Base-by-base conservation (phyloP, 2,797 vertebrate genomes). In the Gouania willdenowi region DNA sequence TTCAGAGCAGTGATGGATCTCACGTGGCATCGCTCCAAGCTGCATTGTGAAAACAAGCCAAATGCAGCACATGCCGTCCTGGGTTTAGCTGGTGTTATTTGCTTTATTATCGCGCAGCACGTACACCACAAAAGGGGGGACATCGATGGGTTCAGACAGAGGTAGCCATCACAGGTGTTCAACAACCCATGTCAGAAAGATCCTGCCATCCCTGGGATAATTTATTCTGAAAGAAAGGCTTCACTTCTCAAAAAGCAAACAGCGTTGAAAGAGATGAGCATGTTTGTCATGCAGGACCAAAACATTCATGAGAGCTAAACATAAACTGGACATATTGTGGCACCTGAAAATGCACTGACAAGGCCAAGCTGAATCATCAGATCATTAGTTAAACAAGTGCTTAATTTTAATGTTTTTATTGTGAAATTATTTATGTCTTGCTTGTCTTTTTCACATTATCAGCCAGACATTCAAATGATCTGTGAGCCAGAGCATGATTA, bases 231-330 rank as follows among this genome's bases (percentile, higher is more conserved):
- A n/a, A n/a, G n/a, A n/a, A n/a, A 28, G 33, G 27, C 39, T 22
- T 20, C 41, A 20, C 40, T 54, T 71, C 66, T 60, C 39, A 37
- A 43, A 73, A 52, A 64, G 69, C 71, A 50, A n/a, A n/a, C n/a
- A n/a, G n/a, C n/a, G n/a, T n/a, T n/a, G n/a, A n/a, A 72, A 66
- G 66, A 71, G 65, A 77, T 66, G 66, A 81, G 67, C 64, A 60
- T 58, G 63, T 67, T 81, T 71, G 47, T 38, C 67, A 60, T n/a
- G 66, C 24, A 42, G 67, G 38, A 15, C 41, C 61, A 57, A 66
- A 65, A 81, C 77, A 80, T 80, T 82, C 75, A 79, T 51, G 26
- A 63, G 56, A 36, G 31, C 36, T 37, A 61, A 68, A 71, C 41
- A 41, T 48, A 54, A 68, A 73, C 75, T 48, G 50, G 70, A 51